phyloP scores from a whole-genome alignment of 2,113 vertebrate species.

The Phainopepla nitens region DNA sequence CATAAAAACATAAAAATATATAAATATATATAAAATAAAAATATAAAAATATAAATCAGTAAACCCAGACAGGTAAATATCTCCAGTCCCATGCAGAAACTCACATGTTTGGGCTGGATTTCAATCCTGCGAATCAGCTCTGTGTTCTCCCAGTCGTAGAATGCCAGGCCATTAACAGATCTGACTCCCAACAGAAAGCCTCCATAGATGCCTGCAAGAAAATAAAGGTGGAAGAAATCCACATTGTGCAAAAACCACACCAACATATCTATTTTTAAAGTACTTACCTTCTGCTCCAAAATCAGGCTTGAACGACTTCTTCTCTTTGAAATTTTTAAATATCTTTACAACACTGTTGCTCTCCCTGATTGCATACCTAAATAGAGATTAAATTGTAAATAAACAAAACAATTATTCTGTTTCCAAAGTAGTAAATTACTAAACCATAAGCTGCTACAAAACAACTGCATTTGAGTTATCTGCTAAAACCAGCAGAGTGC shows the following conservation, averaged over 20 bases:
- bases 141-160: conserved; percentile 98
- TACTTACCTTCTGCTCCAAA: conserved; percentile 94
- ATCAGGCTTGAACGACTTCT: conserved; percentile 97
- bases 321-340: conserved; percentile 99
- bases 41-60: not conserved
- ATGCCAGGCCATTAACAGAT: conserved; percentile 94
- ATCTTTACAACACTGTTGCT: conserved; percentile 97
- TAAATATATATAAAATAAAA: too few species aligned
- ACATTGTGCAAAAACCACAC: not conserved
- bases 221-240: not conserved
- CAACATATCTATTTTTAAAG: not conserved
- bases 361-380: conserved; percentile 93
- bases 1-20: too few species aligned
- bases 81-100: not conserved
- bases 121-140: conserved; percentile 96
- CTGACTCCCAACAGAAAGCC: conserved; percentile 93
- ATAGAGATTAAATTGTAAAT: not conserved
- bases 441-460: not conserved
- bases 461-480: not conserved
- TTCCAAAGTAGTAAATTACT: not conserved
- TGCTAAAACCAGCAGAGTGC: not conserved
- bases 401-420: not conserved
- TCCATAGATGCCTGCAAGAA: conserved; percentile 87
- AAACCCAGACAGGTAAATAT: not conserved
- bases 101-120: conserved; percentile 96